Evolutionary conservation across 2,797 vertebrate genomes (phyloP), one percentile per base, ranked within the genome.

Genomic region (Avahi laniger): DNA sequence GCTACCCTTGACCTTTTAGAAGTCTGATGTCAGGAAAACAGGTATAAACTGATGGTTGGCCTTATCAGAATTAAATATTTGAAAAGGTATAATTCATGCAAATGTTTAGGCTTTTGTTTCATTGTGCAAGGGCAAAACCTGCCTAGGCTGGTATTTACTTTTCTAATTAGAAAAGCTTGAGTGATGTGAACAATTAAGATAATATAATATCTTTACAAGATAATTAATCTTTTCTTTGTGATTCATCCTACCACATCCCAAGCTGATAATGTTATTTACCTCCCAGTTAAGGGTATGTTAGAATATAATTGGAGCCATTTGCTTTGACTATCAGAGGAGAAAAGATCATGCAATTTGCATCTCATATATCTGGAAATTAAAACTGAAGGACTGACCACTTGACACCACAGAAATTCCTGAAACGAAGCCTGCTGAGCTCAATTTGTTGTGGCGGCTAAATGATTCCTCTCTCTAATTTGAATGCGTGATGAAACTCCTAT

Each of bases 361-460:
- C 97, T 98, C 95, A 78, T 98, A 90, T 95, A 98, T 94, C 84
- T 97, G 98, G 98, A 98, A 98, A 98, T 98, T 98, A 98, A 98
- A 98, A 98, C 93, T 80, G 93, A 98, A 98, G 97, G 92, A 97
- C 95, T 98, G 98, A 98, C 98, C 98, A 98, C 97, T 98, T 98
- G 98, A 98, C 98, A 98, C 93, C 69, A 30, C n/a, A 95, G 94
- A 96, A 97, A 89, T 97, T 98, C 73, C 98, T 98, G 97, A 98
- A 98, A 98, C 96, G 97, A 98, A 98, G 89, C 98, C 98, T 97
- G 93, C 97, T 98, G 98, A 98, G 97, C 95, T 98, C 93, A 97
- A 65, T 98, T 98, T 98, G 97, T 98, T 97, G 97, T 97, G 97
- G 93, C 61, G 88, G 97, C 96, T 98, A 97, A 98, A 97, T 97